Percentiles rank a stretch among this genome's conserved stretches.
Conservation (phyloP, 2,797 vertebrate species). For the Carcharodon carcharias region DNA sequence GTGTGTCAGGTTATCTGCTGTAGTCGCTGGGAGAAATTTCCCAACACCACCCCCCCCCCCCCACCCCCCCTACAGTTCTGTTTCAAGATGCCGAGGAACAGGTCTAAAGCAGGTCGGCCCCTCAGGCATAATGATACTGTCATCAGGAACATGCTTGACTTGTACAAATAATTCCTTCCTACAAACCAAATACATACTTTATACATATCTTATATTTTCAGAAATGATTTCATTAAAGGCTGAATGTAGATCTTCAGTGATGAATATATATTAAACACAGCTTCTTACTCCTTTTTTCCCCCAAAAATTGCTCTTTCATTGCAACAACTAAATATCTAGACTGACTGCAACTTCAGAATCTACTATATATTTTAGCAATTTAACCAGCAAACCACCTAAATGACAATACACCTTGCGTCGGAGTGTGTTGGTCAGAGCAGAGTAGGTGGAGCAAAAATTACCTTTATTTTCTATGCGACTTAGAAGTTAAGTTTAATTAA, state of each 20-base stretch:
- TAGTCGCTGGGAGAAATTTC: neutral
- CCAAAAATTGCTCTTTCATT: neutral
- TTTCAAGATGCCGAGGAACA: neutral
- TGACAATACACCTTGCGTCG: neutral
- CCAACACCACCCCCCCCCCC: too few species aligned
- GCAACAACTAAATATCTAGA: neutral
- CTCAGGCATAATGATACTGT: neutral
- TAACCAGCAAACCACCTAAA: neutral
- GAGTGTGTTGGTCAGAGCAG: neutral
- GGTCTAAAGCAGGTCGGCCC: too few species aligned
- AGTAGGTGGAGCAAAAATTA: neutral
- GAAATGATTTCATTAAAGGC: neutral
- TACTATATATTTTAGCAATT: neutral
- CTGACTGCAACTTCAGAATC: neutral
- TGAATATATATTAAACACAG: neutral
- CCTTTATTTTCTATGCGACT: neutral
- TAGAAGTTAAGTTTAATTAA: neutral
- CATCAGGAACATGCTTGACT: neutral
- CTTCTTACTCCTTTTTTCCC: neutral
- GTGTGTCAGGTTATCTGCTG: neutral
- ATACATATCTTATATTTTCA: neutral
- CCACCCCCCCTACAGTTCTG: neutral
- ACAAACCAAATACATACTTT: neutral
- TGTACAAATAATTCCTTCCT: neutral
- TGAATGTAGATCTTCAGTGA: neutral